Conservation (phyloP, 2,113 vertebrate species). For the Stictonetta naevosa region DNA sequence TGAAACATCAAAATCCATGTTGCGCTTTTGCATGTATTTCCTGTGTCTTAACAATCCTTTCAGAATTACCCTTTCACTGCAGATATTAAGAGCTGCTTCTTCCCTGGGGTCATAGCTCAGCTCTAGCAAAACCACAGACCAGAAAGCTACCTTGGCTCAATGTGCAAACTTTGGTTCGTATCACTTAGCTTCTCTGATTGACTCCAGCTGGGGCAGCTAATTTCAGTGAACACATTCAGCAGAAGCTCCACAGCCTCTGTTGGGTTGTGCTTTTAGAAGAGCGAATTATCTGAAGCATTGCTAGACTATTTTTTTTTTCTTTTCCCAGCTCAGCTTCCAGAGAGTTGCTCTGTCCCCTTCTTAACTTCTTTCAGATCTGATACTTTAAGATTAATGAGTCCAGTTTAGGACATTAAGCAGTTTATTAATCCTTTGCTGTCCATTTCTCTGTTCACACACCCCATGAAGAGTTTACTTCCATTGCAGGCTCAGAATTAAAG, state of each 20-base stretch:
- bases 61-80: background rate
- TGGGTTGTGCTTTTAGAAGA: background rate
- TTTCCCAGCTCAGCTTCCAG: background rate
- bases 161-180: background rate
- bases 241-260: background rate
- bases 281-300: background rate
- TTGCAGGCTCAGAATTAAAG: background rate
- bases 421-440: background rate
- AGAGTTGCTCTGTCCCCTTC: background rate
- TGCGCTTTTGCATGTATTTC: background rate
- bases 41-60: background rate
- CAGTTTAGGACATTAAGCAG: background rate
- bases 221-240: background rate
- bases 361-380: background rate
- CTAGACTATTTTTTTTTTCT: background rate
- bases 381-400: background rate
- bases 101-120: background rate
- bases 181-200: background rate
- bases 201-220: background rate
- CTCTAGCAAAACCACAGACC: background rate
- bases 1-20: background rate
- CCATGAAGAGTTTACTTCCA: background rate
- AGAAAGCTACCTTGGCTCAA: background rate
- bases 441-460: background rate
- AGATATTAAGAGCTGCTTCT: background rate